These are phyloP conservation scores for Anolis apletophallus DNA, from an alignment of 2,797 vertebrate genomes.

Conservation along the genomic window DNA sequence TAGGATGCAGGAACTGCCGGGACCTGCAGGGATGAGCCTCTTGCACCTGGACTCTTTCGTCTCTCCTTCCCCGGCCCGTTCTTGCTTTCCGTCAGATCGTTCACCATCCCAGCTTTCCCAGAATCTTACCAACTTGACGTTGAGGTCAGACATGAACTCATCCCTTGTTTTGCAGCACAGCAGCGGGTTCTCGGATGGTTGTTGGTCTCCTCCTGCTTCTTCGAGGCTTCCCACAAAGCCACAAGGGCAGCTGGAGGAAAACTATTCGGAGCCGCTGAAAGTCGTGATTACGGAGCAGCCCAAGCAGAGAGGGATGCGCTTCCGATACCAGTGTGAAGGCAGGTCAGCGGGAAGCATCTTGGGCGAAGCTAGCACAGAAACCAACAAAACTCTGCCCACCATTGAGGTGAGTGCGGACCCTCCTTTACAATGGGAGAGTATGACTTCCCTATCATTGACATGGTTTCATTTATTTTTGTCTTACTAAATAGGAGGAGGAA, in stretches of 20 bases:
- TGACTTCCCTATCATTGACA: no score
- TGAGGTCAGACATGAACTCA: slow-evolving; percentile 49
- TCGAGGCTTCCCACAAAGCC: neutral
- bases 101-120: neutral
- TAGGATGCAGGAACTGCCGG: slow-evolving; percentile 10
- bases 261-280: slow-evolving; percentile 69
- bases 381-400: slow-evolving; percentile 88
- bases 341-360: slow-evolving; percentile 94
- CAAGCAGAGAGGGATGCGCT: slow-evolving; percentile 95
- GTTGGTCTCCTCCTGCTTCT: slow-evolving; percentile 43
- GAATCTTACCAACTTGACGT: slow-evolving; percentile 39
- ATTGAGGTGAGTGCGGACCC: slow-evolving; percentile 80
- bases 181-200: neutral
- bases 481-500: no score
- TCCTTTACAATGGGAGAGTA: neutral
- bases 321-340: slow-evolving; percentile 95
- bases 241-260: neutral
- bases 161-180: slow-evolving; percentile 37
- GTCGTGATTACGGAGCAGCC: slow-evolving; percentile 91
- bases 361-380: slow-evolving; percentile 87
- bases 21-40: neutral
- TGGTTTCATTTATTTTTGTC: no score
- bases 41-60: neutral
- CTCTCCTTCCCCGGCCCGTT: rapidly evolving
- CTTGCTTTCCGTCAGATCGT: rapidly evolving